Evolutionary conservation across 2,113 vertebrate genomes (phyloP).

Genomic region (Corydoras maculifer): DNA sequence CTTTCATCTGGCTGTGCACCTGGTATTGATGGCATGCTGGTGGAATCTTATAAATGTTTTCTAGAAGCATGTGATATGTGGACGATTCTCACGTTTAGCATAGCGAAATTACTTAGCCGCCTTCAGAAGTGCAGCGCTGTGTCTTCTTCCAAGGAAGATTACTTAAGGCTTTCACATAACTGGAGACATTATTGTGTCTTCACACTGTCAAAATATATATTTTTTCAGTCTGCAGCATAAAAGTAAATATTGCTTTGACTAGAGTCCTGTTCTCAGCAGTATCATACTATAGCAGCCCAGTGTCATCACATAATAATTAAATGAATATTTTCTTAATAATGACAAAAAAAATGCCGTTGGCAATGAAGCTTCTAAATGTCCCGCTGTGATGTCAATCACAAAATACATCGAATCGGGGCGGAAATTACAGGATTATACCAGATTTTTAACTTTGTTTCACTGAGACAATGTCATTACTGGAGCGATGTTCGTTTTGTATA

Average conservation of each 20-base stretch:
- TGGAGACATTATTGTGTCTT: slow-evolving; percentile 4
- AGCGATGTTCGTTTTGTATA: too few species aligned
- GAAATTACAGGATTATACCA: too few species aligned
- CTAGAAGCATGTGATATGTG: slow-evolving; percentile 7
- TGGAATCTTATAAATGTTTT: slow-evolving; percentile 26
- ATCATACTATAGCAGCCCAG: too few species aligned
- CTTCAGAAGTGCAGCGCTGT: background rate
- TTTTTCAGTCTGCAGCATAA: background rate
- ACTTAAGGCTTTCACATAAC: background rate
- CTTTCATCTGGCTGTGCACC: slow-evolving; percentile 30
- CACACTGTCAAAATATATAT: background rate
- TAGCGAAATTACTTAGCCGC: slow-evolving; percentile 1
- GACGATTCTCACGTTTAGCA: slow-evolving; percentile 11
- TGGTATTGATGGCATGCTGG: slow-evolving; percentile 13
- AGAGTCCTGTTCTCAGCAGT: too few species aligned
- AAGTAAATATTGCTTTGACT: background rate
- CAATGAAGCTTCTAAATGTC: too few species aligned
- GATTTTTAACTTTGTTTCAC: too few species aligned
- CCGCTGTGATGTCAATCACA: too few species aligned
- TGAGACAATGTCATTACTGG: too few species aligned
- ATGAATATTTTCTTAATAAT: too few species aligned
- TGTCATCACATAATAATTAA: too few species aligned
- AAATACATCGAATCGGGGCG: too few species aligned
- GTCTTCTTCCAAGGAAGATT: background rate
- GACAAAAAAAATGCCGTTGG: too few species aligned